Percentiles rank a stretch among this genome's conserved stretches.
Conservation (phyloP, 1,140 invertebrate species). For the Aphelenchoides besseyi region DNA sequence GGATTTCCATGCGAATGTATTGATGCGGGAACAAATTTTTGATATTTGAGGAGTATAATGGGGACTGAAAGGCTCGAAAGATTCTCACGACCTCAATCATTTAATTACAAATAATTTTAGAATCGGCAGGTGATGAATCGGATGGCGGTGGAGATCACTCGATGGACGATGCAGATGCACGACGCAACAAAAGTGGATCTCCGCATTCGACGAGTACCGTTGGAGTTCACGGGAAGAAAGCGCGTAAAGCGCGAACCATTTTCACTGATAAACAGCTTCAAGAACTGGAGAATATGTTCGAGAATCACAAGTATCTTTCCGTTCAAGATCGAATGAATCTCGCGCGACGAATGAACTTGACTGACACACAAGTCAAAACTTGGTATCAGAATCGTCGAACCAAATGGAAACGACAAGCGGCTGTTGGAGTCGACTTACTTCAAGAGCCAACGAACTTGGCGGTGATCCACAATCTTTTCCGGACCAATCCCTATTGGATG, state of each 20-base stretch:
- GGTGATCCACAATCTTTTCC: slow-evolving; percentile 87
- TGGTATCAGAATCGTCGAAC: slow-evolving; percentile 99
- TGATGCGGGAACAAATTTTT: neutral
- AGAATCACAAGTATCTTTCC: slow-evolving; percentile 94
- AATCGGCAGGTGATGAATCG: neutral
- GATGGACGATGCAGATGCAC: slow-evolving; percentile 14
- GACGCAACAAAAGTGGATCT: neutral
- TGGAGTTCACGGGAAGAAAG: slow-evolving; percentile 73
- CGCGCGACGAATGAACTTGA: slow-evolving; percentile 87
- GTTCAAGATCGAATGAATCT: slow-evolving; percentile 97
- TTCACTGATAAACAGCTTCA: slow-evolving; percentile 93
- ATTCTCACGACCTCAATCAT: neutral
- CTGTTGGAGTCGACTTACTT: slow-evolving; percentile 88
- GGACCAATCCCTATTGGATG: slow-evolving; percentile 71
- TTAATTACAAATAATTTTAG: neutral
- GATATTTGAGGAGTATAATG: neutral
- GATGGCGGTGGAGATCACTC: neutral
- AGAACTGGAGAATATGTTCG: slow-evolving; percentile 90
- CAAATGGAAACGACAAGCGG: slow-evolving; percentile 98
- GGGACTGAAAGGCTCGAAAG: neutral
- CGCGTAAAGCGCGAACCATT: slow-evolving; percentile 91
- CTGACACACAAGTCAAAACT: slow-evolving; percentile 97
- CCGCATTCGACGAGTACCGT: slow-evolving; percentile 6
- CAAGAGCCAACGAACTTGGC: slow-evolving; percentile 94
- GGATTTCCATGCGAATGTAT: neutral